phyloP scores from a whole-genome alignment of 1,140 invertebrate genomes.

The Callitettix versicolor region DNA sequence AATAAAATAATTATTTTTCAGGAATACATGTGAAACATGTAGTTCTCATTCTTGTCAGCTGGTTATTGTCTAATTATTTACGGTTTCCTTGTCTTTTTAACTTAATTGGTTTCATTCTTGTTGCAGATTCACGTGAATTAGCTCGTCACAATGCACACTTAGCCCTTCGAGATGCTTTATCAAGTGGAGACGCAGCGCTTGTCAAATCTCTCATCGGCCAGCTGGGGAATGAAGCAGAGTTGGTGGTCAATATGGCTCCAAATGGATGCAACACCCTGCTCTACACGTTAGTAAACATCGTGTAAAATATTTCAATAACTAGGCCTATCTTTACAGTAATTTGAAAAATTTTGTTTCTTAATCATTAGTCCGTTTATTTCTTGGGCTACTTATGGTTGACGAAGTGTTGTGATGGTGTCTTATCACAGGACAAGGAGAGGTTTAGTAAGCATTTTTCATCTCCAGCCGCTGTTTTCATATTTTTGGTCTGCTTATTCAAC shows the following conservation, averaged over 20 bases:
- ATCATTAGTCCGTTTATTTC: background rate
- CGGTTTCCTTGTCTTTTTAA: no score
- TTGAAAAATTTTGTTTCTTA: no score
- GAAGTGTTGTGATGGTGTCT: background rate
- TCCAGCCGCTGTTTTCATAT: background rate
- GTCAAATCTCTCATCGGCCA: slow-evolving; percentile 53
- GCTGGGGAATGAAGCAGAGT: slow-evolving; percentile 50
- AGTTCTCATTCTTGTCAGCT: no score
- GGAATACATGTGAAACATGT: no score
- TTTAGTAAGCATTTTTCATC: background rate
- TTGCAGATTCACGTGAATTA: slow-evolving; percentile 57
- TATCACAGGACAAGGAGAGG: background rate
- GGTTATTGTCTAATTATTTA: no score
- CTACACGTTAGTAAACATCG: slow-evolving; percentile 57
- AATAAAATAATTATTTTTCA: no score
- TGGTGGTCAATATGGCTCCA: slow-evolving; percentile 74
- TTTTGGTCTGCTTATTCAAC: background rate
- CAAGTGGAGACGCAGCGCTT: slow-evolving; percentile 49
- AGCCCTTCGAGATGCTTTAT: slow-evolving; percentile 59
- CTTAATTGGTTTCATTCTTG: no score
- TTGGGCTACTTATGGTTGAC: background rate
- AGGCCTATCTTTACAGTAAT: background rate
- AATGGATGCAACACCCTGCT: slow-evolving; percentile 76
- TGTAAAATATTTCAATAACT: no score
- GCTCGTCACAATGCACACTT: slow-evolving; percentile 56